Evolutionary conservation across 2,797 vertebrate species (phyloP), one percentile per base, ranked within the genome.

Genomic region (Chaenodraco wilsoni): DNA sequence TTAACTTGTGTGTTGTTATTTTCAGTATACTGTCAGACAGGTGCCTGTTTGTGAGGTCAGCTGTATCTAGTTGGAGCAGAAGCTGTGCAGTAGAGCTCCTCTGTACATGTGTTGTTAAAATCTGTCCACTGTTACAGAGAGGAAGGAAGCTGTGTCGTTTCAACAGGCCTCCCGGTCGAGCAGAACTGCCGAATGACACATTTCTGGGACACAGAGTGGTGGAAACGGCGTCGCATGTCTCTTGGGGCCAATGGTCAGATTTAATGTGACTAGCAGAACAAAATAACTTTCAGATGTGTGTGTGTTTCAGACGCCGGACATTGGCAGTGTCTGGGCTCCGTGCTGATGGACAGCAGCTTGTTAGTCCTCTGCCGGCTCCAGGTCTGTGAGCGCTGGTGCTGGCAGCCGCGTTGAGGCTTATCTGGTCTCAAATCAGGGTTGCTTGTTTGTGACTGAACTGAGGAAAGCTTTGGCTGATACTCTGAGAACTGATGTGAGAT

Each of bases 301-400:
- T 17, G 62, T 58, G 45, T 19, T 67, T 69, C 69, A 74, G 65
- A 61, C 62, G 59, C 51, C 54, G 59, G 71, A 67, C 69, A 33
- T 72, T 87, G 81, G 82, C 81, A 73, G 54, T 45, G 56, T 27
- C 64, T 57, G 61, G 67, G 54, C 71, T 69, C 60, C 81, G 64
- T 65, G 73, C 81, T 89, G 82, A 88, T 57, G 73, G 86, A 81
- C 76, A 83, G 81, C 84, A 87, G 87, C 84, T 87, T 87, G 75
- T 84, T 82, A 73, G 54, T 76, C 54, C 37, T 72, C 62, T 66
- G 41, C 59, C 74, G 21, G 40, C 69, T 89, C 71, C 84, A 78
- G 70, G 66, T 84, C 43, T 80, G 59, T 77, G 70, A 72, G 50
- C 83, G 76, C 85, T 74, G 74, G 64, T 9, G 12, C 78, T 88